Percentiles rank a stretch among this genome's conserved stretches.
Evolutionary conservation across 2,888 invertebrate genomes (phyloP).

Genomic region (Sisyra terminalis): DNA sequence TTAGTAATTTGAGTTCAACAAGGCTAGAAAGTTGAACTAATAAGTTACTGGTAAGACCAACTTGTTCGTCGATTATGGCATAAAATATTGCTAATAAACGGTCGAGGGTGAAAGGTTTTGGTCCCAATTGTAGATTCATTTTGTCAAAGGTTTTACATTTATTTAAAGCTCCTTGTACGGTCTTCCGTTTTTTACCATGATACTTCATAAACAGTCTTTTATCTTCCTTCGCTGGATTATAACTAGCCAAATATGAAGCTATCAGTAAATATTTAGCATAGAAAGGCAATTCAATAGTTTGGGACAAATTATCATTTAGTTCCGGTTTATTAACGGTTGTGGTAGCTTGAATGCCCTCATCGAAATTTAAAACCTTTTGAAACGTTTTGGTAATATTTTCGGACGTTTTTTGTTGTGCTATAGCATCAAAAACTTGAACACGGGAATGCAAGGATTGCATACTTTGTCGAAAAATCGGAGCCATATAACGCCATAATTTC

Average conservation of each 20-base stretch:
- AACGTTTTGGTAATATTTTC: neutral
- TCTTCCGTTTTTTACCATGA: conserved; percentile 55
- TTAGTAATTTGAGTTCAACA: conserved; percentile 65
- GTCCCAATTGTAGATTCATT: conserved; percentile 57
- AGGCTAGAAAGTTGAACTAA: conserved; percentile 75
- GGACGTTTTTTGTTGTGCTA: conserved; percentile 9
- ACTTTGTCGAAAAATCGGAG: conserved; percentile 55
- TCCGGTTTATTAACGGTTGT: no score
- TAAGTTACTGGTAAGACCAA: conserved; percentile 73
- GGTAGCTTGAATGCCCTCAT: neutral
- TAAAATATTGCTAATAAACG: conserved; percentile 78
- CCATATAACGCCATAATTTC: conserved; percentile 65
- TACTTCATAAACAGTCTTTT: conserved; percentile 72
- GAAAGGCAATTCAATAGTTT: conserved; percentile 65
- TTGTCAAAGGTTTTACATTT: conserved; percentile 39
- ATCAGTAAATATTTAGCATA: conserved; percentile 82
- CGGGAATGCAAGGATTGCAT: conserved; percentile 64
- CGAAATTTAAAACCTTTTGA: conserved; percentile 1
- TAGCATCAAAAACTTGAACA: conserved; percentile 24
- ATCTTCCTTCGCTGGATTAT: conserved; percentile 80
- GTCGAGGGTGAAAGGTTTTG: conserved; percentile 67
- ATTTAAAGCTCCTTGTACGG: conserved; percentile 38
- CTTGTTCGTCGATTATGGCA: conserved; percentile 69
- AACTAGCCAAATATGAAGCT: conserved; percentile 82
- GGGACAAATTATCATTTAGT: conserved; percentile 27